A percentile compares a stretch with the other conserved stretches of the same genome.
These are phyloP conservation scores for Prenolepis imparis DNA, from an alignment of 2,888 invertebrate species.

Conservation along the genomic window DNA sequence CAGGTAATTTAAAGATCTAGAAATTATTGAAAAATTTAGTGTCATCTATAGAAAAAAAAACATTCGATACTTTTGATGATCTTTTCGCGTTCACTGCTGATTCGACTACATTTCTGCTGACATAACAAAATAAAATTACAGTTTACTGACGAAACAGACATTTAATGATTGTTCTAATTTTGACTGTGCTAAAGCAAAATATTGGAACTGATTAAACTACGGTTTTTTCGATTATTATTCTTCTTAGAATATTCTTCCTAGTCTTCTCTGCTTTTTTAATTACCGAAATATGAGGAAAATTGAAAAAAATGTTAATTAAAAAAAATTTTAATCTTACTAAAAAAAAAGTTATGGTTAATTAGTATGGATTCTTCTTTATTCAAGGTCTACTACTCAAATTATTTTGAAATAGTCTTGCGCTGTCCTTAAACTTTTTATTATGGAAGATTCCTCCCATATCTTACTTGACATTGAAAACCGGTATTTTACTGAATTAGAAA, in stretches of 20 bases:
- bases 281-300: background rate
- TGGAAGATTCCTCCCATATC: background rate
- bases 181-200: background rate
- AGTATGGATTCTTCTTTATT: background rate
- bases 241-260: background rate
- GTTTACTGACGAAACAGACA: background rate
- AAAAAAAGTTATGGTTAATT: background rate
- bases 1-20: background rate
- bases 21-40: background rate
- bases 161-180: background rate
- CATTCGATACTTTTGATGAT: background rate
- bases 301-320: background rate
- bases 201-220: background rate
- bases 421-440: background rate
- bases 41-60: background rate
- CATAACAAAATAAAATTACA: background rate
- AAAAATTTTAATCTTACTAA: background rate
- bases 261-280: background rate
- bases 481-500: background rate
- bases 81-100: background rate
- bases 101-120: background rate
- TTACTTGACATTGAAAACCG: background rate
- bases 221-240: background rate
- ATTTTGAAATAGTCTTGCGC: background rate
- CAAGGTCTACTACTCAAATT: background rate